phyloP scores from a whole-genome alignment of 1,140 invertebrate species.

The Hesperophylax magnus region DNA sequence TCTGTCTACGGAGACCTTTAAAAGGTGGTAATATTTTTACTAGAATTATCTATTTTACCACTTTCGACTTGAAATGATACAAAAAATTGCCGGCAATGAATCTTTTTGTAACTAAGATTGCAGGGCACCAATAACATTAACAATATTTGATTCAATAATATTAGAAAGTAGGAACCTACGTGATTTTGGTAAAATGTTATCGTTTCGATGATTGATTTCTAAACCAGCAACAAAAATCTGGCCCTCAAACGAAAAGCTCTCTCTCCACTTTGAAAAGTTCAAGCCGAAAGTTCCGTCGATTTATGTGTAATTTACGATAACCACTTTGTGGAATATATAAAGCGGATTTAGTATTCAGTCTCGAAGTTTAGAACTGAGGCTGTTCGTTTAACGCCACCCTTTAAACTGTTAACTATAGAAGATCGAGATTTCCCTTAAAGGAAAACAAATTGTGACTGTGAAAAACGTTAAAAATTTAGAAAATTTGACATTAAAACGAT shows the following conservation, averaged over 20 bases:
- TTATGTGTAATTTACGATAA: conserved; percentile 58
- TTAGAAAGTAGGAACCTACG: too few species aligned
- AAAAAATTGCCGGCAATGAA: too few species aligned
- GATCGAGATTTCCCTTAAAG: not conserved
- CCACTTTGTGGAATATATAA: conserved; percentile 57
- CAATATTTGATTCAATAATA: too few species aligned
- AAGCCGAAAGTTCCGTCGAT: conserved; percentile 53
- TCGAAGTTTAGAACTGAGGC: conserved; percentile 18
- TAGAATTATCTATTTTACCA: too few species aligned
- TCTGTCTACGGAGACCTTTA: too few species aligned
- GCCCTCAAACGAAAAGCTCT: conserved; percentile 34
- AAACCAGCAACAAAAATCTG: not conserved
- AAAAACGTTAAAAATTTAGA: not conserved
- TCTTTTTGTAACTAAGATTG: too few species aligned
- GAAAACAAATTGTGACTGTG: not conserved
- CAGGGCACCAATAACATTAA: too few species aligned
- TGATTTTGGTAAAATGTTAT: too few species aligned
- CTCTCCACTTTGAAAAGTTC: conserved; percentile 44
- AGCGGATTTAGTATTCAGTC: conserved; percentile 56
- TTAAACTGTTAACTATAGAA: conserved; percentile 1
- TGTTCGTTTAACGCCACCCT: conserved; percentile 11
- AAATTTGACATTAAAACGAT: too few species aligned
- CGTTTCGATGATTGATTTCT: not conserved
- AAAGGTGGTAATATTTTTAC: too few species aligned
- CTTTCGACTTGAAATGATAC: too few species aligned